Percentiles rank a stretch among this genome's conserved stretches.
Evolutionary conservation across 1,140 invertebrate genomes (phyloP).

Genomic region (Drosophila eugracilis): DNA sequence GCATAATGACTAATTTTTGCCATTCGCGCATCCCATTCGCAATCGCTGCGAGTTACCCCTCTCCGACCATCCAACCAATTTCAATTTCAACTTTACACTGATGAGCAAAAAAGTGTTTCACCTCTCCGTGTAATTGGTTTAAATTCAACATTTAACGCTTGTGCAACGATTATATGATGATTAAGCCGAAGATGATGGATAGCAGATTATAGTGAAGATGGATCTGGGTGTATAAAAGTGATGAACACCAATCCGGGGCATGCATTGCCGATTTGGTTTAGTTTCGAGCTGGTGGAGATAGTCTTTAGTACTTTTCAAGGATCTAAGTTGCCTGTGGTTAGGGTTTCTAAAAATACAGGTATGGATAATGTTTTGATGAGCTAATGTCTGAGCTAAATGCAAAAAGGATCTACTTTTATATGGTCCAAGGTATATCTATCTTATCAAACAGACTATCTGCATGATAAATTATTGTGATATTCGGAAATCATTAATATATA

Average conservation of each 20-base stretch:
- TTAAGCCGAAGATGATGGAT: conserved; percentile 13
- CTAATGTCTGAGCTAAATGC: no score
- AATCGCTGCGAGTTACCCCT: conserved; percentile 19
- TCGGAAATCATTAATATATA: no score
- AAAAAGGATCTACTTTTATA: no score
- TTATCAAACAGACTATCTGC: no score
- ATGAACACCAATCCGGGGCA: background rate
- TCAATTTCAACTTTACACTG: conserved; percentile 49
- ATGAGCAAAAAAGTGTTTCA: conserved; percentile 42
- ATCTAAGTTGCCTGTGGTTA: no score
- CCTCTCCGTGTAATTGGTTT: conserved; percentile 57
- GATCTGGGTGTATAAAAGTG: conserved; percentile 25
- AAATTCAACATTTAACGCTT: conserved; percentile 35
- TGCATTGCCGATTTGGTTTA: conserved; percentile 15
- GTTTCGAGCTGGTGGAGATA: conserved; percentile 17
- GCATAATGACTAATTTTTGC: conserved; percentile 78
- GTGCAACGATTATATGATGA: conserved; percentile 33
- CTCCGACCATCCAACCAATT: conserved; percentile 30
- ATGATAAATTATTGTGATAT: no score
- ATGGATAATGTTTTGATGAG: no score
- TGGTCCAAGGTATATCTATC: no score
- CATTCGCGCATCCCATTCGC: conserved; percentile 31
- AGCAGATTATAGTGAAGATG: conserved; percentile 1
- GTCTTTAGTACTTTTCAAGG: background rate
- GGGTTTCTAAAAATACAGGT: no score